Evolutionary conservation across 2,113 vertebrate species (phyloP).

Genomic region (Panthera tigris): DNA sequence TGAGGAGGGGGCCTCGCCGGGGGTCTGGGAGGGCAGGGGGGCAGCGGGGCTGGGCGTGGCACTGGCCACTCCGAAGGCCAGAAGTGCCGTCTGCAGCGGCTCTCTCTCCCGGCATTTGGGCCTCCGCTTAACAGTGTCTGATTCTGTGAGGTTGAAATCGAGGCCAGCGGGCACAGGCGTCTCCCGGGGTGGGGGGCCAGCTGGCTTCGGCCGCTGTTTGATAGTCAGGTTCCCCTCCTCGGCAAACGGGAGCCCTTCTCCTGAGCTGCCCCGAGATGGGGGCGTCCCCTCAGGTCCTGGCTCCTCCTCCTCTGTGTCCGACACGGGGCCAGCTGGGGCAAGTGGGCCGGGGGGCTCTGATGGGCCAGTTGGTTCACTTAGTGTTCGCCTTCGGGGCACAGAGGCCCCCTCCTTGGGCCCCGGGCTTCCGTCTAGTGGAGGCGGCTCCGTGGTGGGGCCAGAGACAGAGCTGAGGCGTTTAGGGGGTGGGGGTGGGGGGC

Average conservation of each 20-base stretch:
- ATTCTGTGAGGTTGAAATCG: slow-evolving; percentile 96
- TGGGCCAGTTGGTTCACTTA: slow-evolving; percentile 85
- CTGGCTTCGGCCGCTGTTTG: slow-evolving; percentile 92
- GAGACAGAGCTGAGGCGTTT: slow-evolving; percentile 89
- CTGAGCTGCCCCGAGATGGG: slow-evolving; percentile 82
- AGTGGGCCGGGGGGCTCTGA: slow-evolving; percentile 52
- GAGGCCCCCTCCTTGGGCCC: slow-evolving; percentile 60
- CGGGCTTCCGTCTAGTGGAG: background rate
- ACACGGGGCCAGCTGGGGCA: slow-evolving; percentile 68
- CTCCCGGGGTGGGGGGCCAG: slow-evolving; percentile 76
- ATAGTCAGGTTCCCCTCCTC: slow-evolving; percentile 97
- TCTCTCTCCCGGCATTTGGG: slow-evolving; percentile 92
- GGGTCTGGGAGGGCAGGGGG: slow-evolving; percentile 70
- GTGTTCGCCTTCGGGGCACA: slow-evolving; percentile 83
- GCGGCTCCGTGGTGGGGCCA: slow-evolving; percentile 52
- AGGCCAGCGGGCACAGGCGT: slow-evolving; percentile 65
- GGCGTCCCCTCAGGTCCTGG: slow-evolving; percentile 83
- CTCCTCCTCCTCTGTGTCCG: slow-evolving; percentile 85
- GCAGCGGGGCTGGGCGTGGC: background rate
- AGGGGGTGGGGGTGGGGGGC: slow-evolving; percentile 82
- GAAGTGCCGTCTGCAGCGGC: slow-evolving; percentile 77
- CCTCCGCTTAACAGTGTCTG: slow-evolving; percentile 95
- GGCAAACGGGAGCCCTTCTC: slow-evolving; percentile 93
- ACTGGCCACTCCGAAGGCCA: slow-evolving; percentile 78
- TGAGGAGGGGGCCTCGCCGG: background rate